Base-by-base conservation (phyloP, 2,888 invertebrate genomes). In the Branchipolynoe longqiensis region DNA sequence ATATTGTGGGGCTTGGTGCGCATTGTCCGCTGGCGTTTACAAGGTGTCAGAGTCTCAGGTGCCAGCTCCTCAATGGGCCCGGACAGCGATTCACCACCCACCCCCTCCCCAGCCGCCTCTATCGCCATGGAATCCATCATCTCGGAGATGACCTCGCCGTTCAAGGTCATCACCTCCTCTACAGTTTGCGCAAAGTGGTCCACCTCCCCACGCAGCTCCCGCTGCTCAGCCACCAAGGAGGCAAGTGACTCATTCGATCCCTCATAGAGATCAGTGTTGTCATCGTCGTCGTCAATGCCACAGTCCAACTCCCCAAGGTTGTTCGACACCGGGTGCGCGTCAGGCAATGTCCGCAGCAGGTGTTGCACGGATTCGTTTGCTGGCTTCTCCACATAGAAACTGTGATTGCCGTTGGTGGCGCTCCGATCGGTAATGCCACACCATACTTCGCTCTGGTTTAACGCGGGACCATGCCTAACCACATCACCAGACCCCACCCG, bases 1-100 rank as follows among this genome's bases (percentile, higher is more conserved):
- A 93, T 90, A 87, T 93, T 93, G 0, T 93, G 93, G 6, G 93
- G 93, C 89, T 93, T 93, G 0, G 84, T 69, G 33, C 40, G 69
- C 31, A 28, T 54, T n/a, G 33, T 48, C 31, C n/a, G 59, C 14
- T 38, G 28, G 6, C 85, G 48, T 73, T 81, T 84, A 22, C 73
- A 59, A 4, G 88, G 88, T 54, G 86, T 87, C 82, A 85, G 62
- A 22, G 85, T 74, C 64, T 87, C 87, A 0, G 87, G 87, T 6
- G 86, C 87, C 3, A 85, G 33, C 14, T 84, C 82, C 83, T 86
- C 87, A 6, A 87, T 33, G 3, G 87, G 82, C 3, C 58, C 84
- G 3, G 86, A 83, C 6, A 74, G 84, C 8, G 86, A 85, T 48
- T 87, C 87, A 3, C 87, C 87, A 0, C 56, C 83, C 0, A 54